phyloP scores from a whole-genome alignment of 2,797 vertebrate species.

The Avahi laniger region DNA sequence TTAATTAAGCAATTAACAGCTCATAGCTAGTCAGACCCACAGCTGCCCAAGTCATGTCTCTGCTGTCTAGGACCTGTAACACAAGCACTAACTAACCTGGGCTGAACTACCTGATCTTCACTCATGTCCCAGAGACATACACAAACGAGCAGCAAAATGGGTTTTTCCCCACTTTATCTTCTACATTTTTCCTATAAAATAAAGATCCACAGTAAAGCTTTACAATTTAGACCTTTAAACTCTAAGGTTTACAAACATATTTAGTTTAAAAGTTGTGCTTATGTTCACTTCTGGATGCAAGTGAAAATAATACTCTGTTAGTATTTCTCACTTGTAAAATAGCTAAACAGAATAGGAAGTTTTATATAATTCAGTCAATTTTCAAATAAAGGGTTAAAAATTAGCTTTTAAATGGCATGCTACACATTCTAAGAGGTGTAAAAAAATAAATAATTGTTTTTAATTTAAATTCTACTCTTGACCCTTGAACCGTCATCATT shows the following conservation, averaged over 20 bases:
- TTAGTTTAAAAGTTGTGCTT: background rate
- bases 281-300: background rate
- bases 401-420: background rate
- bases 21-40: background rate
- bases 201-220: constrained; percentile 38
- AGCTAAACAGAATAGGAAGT: background rate
- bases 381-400: constrained; percentile 50
- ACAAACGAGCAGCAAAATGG: background rate
- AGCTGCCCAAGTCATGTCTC: background rate
- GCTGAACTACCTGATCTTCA: background rate
- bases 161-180: background rate
- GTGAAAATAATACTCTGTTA: background rate
- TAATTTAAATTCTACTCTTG: background rate
- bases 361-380: background rate
- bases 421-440: background rate
- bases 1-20: background rate
- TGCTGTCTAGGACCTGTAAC: background rate
- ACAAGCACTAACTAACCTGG: background rate
- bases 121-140: background rate
- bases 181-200: background rate
- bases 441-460: background rate
- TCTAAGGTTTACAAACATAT: background rate
- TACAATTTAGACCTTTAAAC: background rate
- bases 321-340: background rate
- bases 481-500: background rate